A percentile compares a stretch with the other conserved stretches of the same genome.
phyloP scores from a whole-genome alignment of 2,888 invertebrate genomes.

The Acleris holmiana region DNA sequence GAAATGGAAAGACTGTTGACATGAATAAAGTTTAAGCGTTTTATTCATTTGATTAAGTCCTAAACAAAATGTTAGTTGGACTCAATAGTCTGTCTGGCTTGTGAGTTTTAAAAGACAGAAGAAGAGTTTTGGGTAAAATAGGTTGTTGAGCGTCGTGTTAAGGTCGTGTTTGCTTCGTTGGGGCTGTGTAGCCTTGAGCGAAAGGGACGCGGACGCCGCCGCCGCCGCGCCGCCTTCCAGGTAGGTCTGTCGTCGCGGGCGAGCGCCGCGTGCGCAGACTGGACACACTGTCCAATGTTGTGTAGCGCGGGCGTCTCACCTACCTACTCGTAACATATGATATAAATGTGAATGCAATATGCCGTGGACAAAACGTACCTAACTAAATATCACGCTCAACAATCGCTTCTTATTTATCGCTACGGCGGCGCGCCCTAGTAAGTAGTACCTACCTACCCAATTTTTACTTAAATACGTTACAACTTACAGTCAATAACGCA shows the following conservation, averaged over 20 bases:
- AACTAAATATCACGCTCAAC: too few relatives aligned
- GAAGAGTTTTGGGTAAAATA: slow-evolving; percentile 30
- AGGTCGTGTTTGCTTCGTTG: slow-evolving; percentile 48
- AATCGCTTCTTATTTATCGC: too few relatives aligned
- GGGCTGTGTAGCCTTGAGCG: slow-evolving; percentile 67
- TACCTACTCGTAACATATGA: too few relatives aligned
- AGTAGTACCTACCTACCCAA: too few relatives aligned
- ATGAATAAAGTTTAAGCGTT: too few relatives aligned
- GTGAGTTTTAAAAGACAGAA: slow-evolving; percentile 53
- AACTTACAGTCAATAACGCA: too few relatives aligned
- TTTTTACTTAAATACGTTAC: too few relatives aligned
- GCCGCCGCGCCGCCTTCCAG: slow-evolving; percentile 68
- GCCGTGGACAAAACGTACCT: too few relatives aligned
- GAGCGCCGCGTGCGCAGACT: slow-evolving; percentile 29
- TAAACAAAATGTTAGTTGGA: slow-evolving; percentile 44
- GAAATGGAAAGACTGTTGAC: too few relatives aligned
- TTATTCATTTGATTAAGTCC: background rate
- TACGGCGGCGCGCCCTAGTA: too few relatives aligned
- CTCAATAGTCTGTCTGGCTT: slow-evolving; percentile 52
- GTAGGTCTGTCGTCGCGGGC: slow-evolving; percentile 61
- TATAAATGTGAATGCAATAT: too few relatives aligned
- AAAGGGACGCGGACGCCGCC: slow-evolving; percentile 73
- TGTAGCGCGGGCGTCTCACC: too few relatives aligned
- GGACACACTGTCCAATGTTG: background rate
- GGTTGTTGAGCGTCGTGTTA: slow-evolving; percentile 40